Evolutionary conservation across 1,140 invertebrate species (phyloP), one percentile per base, ranked within the genome.

Genomic region (Cataglyphis hispanica): DNA sequence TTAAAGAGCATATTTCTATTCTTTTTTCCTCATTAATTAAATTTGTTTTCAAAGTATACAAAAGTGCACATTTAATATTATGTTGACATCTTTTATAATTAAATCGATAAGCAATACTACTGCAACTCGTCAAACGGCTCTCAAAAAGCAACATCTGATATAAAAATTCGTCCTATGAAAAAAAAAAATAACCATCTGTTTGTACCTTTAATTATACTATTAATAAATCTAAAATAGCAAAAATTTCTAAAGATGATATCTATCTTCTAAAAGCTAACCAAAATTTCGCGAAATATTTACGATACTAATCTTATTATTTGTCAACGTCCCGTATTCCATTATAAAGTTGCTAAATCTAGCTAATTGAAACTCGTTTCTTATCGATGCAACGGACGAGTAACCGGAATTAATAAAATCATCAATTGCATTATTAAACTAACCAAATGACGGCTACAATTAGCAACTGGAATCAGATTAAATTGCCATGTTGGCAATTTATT

Each of bases 311-410:
- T 16, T 25, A 50, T 50, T 43, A 43, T 76, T 66, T 19, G 50
- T 66, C 61, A 69, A 8, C n/a, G 10, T 40, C 19, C 25, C 22
- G 10, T 19, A 63, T 64, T 25, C 25, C 10, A 5, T 22, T 27
- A 7, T 31, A 64, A 64, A 8, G 63, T 77, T 58, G 19, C 27
- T 34, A 69, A 70, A 58, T 81, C 58, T 16, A 58, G 43, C 8
- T 7, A 72, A 81, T 72, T 70, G 4, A 11, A 70, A 34, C 46
- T 56, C 10, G 64, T 70, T 70, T 60, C 50, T 43, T 70, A 58
- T 67, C 31, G 4, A 46, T 8, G n/a, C 10, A 19, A n/a, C 22
- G n/a, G 22, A 25, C 2, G 22, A 69, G 8, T 53, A 53, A 67
- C 0, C 34, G 10, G 40, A 16, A 43, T 37, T 72, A 70, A 58